Evolutionary conservation across 2,888 invertebrate genomes (phyloP), one percentile per base, ranked within the genome.

Genomic region (Thumatha senex): DNA sequence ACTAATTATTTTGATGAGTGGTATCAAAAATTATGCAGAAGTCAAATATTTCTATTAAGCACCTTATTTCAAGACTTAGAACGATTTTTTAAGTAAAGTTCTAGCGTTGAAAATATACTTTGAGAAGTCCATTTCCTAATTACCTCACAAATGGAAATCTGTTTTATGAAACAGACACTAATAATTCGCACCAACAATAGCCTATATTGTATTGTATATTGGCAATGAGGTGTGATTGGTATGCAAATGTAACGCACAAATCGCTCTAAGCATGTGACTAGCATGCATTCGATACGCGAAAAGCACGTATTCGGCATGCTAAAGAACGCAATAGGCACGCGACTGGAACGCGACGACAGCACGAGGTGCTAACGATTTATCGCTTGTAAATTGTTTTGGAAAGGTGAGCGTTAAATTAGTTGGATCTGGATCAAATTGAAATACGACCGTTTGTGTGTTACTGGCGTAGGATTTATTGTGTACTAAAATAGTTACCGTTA

Each of bases 401-500:
- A 86, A 86, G 85, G 87, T 87, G 84, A 87, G 64, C 67, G 63
- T 74, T 80, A 75, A 72, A 71, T 74, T 72, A 66, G 67, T 55
- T 61, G 53, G 49, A 66, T 58, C 63, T 65, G 56, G 60, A 62
- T 67, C 62, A 62, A 67, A 51, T 62, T 59, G 60, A 61, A 65
- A 54, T 58, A 67, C 55, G 53, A 50, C 12, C 53, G 57, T 55
- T 59, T 61, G 46, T 60, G 56, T 41, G 45, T 41, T 52, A 48
- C 54, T 56, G 48, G 48, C 53, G 50, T 53, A 54, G 61, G 44
- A 50, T 50, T 50, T 45, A 45, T 40, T 36, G 30, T 40, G 31
- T 30, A 46, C 48, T 38, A 24, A 46, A 46, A 49, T 46, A 24
- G 47, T 30, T 7, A n/a, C 29, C 11, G 46, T 42, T 42, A 11